Evolutionary conservation across 2,797 vertebrate species (phyloP).

Genomic region (Lithobates pipiens): DNA sequence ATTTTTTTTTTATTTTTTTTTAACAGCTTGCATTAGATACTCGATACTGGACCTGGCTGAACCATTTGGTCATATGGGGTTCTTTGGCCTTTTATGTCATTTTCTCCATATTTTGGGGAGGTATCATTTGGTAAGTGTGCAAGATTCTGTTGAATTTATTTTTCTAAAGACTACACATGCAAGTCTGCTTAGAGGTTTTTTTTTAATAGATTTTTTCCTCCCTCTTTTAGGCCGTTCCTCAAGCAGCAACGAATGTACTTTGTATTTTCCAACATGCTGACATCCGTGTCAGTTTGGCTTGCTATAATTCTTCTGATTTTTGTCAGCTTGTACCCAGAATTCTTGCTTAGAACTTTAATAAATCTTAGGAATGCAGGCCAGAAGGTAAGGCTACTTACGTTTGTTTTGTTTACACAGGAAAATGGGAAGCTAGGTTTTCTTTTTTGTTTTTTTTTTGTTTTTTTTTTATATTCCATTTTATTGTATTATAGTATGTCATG

Average conservation of each 20-base stretch:
- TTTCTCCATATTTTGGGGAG: constrained; percentile 99
- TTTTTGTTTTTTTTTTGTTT: too few species aligned
- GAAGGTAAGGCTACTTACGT: constrained; percentile 81
- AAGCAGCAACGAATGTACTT: constrained; percentile 96
- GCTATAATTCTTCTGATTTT: constrained; percentile 94
- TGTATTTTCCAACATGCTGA: constrained; percentile 95
- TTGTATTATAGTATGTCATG: too few species aligned
- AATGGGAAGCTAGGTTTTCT: too few species aligned
- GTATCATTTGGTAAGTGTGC: constrained; percentile 91
- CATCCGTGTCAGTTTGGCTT: constrained; percentile 92
- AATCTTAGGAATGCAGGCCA: constrained; percentile 81
- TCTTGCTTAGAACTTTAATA: constrained; percentile 87
- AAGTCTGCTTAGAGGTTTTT: background rate
- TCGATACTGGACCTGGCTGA: constrained; percentile 97
- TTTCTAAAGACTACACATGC: background rate
- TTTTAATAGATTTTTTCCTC: background rate
- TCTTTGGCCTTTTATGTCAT: constrained; percentile 96
- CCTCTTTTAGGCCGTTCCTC: constrained; percentile 90
- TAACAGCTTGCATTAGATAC: constrained; percentile 94
- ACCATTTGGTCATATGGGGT: constrained; percentile 98
- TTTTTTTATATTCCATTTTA: too few species aligned
- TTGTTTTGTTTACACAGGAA: too few species aligned
- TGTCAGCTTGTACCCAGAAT: constrained; percentile 93
- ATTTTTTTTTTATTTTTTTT: constrained; percentile 51
- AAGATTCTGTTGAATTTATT: too few species aligned